These are phyloP conservation scores for Pungitius pungitius DNA, from an alignment of 2,113 vertebrate genomes.

Conservation along the genomic window DNA sequence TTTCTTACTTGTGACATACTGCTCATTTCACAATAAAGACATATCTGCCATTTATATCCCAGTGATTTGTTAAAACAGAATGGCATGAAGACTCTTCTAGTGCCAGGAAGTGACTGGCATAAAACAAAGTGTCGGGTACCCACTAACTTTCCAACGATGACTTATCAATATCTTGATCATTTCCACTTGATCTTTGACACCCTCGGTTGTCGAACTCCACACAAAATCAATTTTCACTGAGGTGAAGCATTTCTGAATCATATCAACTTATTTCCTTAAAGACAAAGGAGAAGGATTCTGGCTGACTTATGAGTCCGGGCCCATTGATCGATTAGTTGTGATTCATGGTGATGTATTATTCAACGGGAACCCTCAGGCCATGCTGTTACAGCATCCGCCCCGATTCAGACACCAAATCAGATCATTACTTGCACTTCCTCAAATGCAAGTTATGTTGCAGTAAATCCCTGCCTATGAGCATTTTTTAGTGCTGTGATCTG, in stretches of 20 bases:
- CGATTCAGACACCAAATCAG: constrained; percentile 24
- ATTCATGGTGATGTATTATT: constrained; percentile 61
- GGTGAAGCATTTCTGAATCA: neutral
- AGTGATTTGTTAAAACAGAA: neutral
- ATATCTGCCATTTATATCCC: neutral
- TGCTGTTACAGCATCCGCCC: constrained; percentile 4
- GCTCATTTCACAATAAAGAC: neutral
- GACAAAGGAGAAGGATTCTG: neutral
- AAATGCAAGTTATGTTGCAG: constrained; percentile 34
- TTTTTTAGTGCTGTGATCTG: constrained; percentile 59
- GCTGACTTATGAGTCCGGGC: constrained; percentile 4
- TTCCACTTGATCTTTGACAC: constrained; percentile 8
- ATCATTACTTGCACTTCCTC: constrained; percentile 58
- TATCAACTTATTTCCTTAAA: constrained; percentile 22
- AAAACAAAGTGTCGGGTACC: neutral
- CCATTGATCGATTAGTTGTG: constrained; percentile 50
- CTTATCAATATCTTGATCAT: constrained; percentile 1
- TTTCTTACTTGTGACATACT: neutral
- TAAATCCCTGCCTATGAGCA: neutral
- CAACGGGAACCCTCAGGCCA: constrained; percentile 16
- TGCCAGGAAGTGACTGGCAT: neutral
- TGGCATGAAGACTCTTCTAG: neutral
- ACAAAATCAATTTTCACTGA: neutral
- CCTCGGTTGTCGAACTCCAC: neutral
- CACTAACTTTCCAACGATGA: neutral